Evolutionary conservation across 2,888 invertebrate species (phyloP).

Genomic region (Neria commutata): DNA sequence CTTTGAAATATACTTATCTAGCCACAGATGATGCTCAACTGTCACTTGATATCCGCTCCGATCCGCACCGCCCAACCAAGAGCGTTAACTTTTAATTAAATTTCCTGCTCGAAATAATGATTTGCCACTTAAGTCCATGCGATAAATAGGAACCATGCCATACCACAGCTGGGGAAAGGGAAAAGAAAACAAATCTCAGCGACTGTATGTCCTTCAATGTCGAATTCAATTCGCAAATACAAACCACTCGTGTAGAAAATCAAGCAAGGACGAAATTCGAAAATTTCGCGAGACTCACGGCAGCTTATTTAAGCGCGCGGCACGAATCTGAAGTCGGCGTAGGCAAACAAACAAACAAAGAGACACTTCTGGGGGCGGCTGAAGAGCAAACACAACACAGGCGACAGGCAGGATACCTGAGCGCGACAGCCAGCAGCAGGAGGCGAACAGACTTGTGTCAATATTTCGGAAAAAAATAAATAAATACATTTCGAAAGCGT

Average conservation of each 20-base stretch:
- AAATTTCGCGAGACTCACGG: neutral
- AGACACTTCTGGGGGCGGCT: neutral
- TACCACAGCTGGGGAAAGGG: constrained; percentile 24
- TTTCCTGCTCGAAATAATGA: constrained; percentile 50
- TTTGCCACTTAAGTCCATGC: constrained; percentile 50
- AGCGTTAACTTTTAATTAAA: constrained; percentile 51
- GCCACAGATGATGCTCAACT: too few relatives aligned
- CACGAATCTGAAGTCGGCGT: constrained; percentile 27
- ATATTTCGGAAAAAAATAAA: neutral
- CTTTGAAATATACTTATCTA: too few relatives aligned
- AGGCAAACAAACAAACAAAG: neutral
- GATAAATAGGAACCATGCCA: constrained; percentile 36
- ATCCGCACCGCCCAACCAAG: too few relatives aligned
- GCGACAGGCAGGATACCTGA: neutral
- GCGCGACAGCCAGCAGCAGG: neutral
- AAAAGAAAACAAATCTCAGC: constrained; percentile 18
- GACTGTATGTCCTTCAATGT: constrained; percentile 1
- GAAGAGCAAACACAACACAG: neutral
- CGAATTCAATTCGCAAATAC: constrained; percentile 49
- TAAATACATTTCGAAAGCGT: neutral
- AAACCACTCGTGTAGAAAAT: constrained; percentile 45
- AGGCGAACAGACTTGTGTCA: neutral
- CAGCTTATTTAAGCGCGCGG: neutral
- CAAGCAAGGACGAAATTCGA: constrained; percentile 22
- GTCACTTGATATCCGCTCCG: too few relatives aligned